These are phyloP conservation scores for Bombylius major DNA, from an alignment of 2,888 invertebrate genomes.

Conservation along the genomic window DNA sequence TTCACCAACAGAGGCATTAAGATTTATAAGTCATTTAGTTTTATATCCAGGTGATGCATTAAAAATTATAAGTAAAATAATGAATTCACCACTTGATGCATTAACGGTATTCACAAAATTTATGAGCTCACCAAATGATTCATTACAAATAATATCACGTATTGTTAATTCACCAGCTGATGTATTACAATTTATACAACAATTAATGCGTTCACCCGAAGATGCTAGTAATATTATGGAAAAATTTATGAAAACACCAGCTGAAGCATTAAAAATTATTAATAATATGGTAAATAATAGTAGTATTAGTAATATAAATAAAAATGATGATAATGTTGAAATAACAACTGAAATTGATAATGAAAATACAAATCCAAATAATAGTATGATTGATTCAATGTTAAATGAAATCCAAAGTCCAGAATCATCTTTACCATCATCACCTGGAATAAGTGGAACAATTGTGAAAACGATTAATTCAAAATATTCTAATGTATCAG, in stretches of 20 bases:
- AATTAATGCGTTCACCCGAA: constrained; percentile 35
- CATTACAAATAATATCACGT: constrained; percentile 36
- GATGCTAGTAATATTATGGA: constrained; percentile 36
- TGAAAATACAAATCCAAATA: background rate
- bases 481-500: background rate
- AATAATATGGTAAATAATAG: constrained; percentile 32
- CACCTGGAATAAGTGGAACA: background rate
- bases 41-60: constrained; percentile 34
- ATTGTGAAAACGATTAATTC: background rate
- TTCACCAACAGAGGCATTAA: constrained; percentile 34
- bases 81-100: constrained; percentile 37
- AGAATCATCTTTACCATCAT: background rate
- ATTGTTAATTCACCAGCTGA: constrained; percentile 35
- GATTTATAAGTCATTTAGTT: constrained; percentile 33
- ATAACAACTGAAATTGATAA: background rate
- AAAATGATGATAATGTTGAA: background rate
- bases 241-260: constrained; percentile 36
- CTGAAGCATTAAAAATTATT: constrained; percentile 33
- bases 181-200: constrained; percentile 34
- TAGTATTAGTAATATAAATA: constrained; percentile 2
- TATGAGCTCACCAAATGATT: constrained; percentile 37
- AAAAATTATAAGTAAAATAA: constrained; percentile 36
- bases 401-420: constrained; percentile 10
- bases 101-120: constrained; percentile 37
- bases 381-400: constrained; percentile 17